Conservation (phyloP, 2,888 invertebrate species). For the Heliconius sara region DNA sequence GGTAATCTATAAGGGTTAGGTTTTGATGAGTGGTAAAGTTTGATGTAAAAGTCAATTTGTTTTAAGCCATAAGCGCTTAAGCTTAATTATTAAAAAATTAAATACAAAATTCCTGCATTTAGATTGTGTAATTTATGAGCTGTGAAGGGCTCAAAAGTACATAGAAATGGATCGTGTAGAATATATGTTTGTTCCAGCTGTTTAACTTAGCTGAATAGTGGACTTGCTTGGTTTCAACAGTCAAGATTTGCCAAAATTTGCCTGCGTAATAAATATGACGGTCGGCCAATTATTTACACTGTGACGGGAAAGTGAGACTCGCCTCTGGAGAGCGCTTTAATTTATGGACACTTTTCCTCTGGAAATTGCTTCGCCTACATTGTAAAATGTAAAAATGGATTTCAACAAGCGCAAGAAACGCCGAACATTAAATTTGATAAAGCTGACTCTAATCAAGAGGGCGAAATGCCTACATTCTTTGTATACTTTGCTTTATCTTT, state of each 20-base stretch:
- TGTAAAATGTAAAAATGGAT: slow-evolving; percentile 54
- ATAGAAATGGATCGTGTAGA: no score
- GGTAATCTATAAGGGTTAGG: no score
- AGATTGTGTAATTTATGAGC: no score
- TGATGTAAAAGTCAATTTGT: no score
- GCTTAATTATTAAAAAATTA: no score
- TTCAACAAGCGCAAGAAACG: slow-evolving; percentile 45
- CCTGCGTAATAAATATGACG: slow-evolving; percentile 72
- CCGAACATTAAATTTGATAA: slow-evolving; percentile 50
- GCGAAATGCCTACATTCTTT: slow-evolving; percentile 36
- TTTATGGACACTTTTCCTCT: slow-evolving; percentile 71
- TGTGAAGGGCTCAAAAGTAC: no score
- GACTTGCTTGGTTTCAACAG: neutral
- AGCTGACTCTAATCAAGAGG: slow-evolving; percentile 48
- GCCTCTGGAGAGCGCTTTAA: slow-evolving; percentile 68
- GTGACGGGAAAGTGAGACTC: slow-evolving; percentile 71
- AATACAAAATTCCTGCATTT: no score
- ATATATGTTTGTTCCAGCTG: no score
- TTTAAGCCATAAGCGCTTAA: no score
- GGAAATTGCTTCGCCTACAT: slow-evolving; percentile 58
- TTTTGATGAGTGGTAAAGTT: no score
- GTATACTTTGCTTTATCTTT: neutral
- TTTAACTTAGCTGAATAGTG: no score
- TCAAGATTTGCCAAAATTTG: slow-evolving; percentile 71
- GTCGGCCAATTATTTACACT: slow-evolving; percentile 74